Conservation (phyloP, 2,888 invertebrate genomes). For the Frankliniella fusca region DNA sequence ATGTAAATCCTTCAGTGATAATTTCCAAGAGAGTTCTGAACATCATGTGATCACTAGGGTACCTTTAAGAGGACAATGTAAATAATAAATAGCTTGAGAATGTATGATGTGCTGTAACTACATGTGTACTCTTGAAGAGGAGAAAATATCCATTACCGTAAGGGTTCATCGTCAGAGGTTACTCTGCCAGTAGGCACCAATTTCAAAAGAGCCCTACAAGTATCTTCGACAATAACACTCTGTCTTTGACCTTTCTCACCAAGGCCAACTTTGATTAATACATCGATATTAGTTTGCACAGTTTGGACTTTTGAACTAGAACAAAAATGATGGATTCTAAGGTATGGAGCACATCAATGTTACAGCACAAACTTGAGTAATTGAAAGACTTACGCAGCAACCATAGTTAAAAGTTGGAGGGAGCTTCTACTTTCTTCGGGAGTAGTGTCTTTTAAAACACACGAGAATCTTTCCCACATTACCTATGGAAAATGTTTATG, state of each 20-base stretch:
- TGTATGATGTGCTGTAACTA: background rate
- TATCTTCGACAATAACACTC: background rate
- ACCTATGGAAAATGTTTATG: slow-evolving; percentile 51
- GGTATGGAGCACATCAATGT: too few species aligned
- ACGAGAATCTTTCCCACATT: slow-evolving; percentile 79
- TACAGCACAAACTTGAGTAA: background rate
- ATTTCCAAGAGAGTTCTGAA: slow-evolving; percentile 53
- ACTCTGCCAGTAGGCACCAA: background rate
- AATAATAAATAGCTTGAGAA: background rate
- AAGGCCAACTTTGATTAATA: background rate
- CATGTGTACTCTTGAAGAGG: background rate
- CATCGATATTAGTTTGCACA: background rate
- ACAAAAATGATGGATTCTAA: background rate
- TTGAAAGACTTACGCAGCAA: slow-evolving; percentile 48
- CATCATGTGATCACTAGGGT: slow-evolving; percentile 51
- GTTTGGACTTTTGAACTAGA: background rate
- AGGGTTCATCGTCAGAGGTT: background rate
- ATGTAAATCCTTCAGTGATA: slow-evolving; percentile 51
- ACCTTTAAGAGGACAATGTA: background rate
- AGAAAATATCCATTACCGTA: background rate
- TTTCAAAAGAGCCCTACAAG: background rate
- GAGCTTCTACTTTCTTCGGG: slow-evolving; percentile 69
- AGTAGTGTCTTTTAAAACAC: slow-evolving; percentile 64
- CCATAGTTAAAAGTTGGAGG: slow-evolving; percentile 73
- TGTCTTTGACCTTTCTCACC: background rate